Conservation (phyloP, 92 coral and sea anemone species). For the Desmophyllum pertusum region DNA sequence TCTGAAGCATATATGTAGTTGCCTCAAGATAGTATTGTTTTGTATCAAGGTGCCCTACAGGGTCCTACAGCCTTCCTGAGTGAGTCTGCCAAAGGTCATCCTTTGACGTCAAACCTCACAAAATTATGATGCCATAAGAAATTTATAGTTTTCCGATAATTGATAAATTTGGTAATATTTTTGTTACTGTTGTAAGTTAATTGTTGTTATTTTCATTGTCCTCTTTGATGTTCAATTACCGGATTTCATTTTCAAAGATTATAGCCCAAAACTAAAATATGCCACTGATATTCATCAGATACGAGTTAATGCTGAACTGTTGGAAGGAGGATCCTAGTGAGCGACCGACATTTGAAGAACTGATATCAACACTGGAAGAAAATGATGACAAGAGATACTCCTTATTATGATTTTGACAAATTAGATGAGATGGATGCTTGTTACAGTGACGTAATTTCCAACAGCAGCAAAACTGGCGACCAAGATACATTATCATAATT, state of each 20-base stretch:
- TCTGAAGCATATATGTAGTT: neutral
- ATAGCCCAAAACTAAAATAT: too few relatives aligned
- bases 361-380: neutral
- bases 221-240: too few relatives aligned
- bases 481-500: neutral
- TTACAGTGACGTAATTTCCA: neutral
- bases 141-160: too few relatives aligned
- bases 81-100: too few relatives aligned
- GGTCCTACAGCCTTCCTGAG: too few relatives aligned
- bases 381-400: conserved; percentile 29
- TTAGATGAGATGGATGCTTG: conserved; percentile 11
- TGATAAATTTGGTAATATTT: too few relatives aligned
- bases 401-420: conserved; percentile 21
- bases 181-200: too few relatives aligned
- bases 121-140: too few relatives aligned
- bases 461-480: neutral
- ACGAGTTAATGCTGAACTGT: conserved; percentile 25
- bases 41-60: too few relatives aligned
- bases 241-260: too few relatives aligned
- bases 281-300: neutral
- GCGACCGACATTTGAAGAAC: conserved; percentile 16
- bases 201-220: too few relatives aligned
- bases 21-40: neutral
- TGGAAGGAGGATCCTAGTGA: conserved; percentile 33
- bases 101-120: too few relatives aligned